Evolutionary conservation across 2,797 vertebrate species (phyloP).

Genomic region (Alosa sapidissima): DNA sequence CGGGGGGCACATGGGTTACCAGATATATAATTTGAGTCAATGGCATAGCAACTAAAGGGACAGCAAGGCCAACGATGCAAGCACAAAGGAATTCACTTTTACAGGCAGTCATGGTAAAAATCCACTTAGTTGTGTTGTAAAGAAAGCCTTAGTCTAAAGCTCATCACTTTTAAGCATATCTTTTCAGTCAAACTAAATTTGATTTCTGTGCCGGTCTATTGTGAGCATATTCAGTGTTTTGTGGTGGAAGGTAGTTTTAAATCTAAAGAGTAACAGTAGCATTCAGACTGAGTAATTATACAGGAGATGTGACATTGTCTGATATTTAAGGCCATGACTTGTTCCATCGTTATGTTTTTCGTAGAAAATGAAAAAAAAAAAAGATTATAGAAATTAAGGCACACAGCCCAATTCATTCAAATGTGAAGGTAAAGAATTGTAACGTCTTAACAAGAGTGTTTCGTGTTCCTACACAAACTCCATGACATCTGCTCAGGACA

Average conservation of each 20-base stretch:
- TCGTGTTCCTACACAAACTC: not conserved
- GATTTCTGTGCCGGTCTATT: not conserved
- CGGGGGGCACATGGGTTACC: conserved; percentile 64
- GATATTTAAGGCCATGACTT: not conserved
- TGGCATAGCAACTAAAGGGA: conserved; percentile 60
- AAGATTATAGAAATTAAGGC: not conserved
- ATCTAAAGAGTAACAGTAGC: not conserved
- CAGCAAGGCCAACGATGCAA: conserved; percentile 61
- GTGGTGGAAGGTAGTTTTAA: not conserved
- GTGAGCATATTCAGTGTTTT: not conserved
- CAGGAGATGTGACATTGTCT: not conserved
- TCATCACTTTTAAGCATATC: not conserved
- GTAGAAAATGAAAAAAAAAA: not conserved
- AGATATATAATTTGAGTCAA: conserved; percentile 73
- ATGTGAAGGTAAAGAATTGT: not conserved
- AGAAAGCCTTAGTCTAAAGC: conserved; percentile 7
- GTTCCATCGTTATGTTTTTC: not conserved
- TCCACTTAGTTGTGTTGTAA: conserved; percentile 42
- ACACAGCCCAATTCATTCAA: not conserved
- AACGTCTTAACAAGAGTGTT: not conserved
- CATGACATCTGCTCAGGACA: not conserved
- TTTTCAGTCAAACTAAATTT: not conserved
- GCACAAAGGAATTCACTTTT: conserved; percentile 49
- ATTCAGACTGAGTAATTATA: not conserved
- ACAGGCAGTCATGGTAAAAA: conserved; percentile 18